Evolutionary conservation across 2,113 vertebrate genomes (phyloP), one percentile per base, ranked within the genome.

Genomic region (Litocranius walleri): DNA sequence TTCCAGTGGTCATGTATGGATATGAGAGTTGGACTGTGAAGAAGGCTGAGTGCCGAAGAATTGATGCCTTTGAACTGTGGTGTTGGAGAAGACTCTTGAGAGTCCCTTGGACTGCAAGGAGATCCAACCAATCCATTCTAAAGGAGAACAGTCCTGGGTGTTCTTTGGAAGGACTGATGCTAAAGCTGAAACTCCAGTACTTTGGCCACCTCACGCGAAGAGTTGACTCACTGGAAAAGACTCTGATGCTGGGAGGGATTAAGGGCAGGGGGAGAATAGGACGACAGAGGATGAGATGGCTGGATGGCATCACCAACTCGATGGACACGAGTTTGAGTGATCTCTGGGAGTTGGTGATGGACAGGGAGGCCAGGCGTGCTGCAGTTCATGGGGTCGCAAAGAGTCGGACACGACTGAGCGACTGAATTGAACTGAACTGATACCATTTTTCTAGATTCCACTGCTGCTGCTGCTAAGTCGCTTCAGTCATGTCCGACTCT

Each of bases 141-240:
- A 61, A 61, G 57, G 57, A 61, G 57, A 61, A 2, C 2, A 61
- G 7, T 0, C 61, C 7, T 64, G 30, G 30, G 15, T 4, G 1
- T 64, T 64, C 61, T 33, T 8, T 64, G 61, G 30, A 64, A 64
- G 30, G 61, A 64, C 0, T 33, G 62, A 64, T 64, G 62, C 62
- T 64, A 8, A n/a, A 64, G 30, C 62, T 64, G 30, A 17, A 17
- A 4, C 15, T 64, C 30, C 15, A 64, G 3, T 64, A n/a, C 7
- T n/a, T 64, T n/a, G 15, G 30, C 30, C 30, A n/a, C 30, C 30
- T 64, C 62, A n/a, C n/a, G 62, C 0, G 0, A 64, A 33, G 62
- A 64, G 62, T 8, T 64, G 62, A 64, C 62, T 64, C 15, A 17
- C 17, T n/a, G 62, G 62, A 64, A 64, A 64, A n/a, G 62, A 64